Evolutionary conservation across 2,888 invertebrate genomes (phyloP), one percentile per base, ranked within the genome.

Genomic region (Sthenelais limicola): DNA sequence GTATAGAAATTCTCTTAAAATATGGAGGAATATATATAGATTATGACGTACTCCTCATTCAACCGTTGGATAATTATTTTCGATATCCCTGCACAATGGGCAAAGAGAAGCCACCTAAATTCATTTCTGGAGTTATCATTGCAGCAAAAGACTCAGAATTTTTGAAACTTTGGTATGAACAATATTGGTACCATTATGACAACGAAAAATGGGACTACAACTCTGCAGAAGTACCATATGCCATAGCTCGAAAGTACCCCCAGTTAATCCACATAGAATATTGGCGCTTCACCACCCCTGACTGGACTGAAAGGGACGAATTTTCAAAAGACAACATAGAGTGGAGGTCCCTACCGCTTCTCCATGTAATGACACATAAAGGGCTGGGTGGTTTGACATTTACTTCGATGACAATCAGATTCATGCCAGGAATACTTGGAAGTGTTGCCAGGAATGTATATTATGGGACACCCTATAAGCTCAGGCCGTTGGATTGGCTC

Each of bases 1-100:
- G 56, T 38, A 18, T 70, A 30, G 26, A 70, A 32, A n/a, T 32
- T 12, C 33, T 62, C 35, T 21, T 35, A 28, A 12, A 26, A n/a
- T 68, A 68, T 21, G 68, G 68, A 7, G 68, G 68, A 15, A 68
- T 68, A 3, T 68, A 68, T 28, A 15, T 68, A 35, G 68, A 68
- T 30, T 52, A 26, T 30, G 68, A 68, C 43, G 68, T 68, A 21
- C 32, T 68, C 21, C 18, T 68, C 24, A 51, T 68, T 9, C 32
- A 52, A 7, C 21, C 68, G 9, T n/a, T 68, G 51, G 51, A 51
- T 28, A 49, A 49, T 3, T 30, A 51, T 1, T 21, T 49, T 1
- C 30, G 35, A 18, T 51, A 51, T 48, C 38, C 51, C 3, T 32
- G 32, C 24, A 68, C 68, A 24, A 12, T 68, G 18, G 68, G 68